Base-by-base conservation (phyloP, 2,113 vertebrate species). In the Onychorhynchus coronatus region DNA sequence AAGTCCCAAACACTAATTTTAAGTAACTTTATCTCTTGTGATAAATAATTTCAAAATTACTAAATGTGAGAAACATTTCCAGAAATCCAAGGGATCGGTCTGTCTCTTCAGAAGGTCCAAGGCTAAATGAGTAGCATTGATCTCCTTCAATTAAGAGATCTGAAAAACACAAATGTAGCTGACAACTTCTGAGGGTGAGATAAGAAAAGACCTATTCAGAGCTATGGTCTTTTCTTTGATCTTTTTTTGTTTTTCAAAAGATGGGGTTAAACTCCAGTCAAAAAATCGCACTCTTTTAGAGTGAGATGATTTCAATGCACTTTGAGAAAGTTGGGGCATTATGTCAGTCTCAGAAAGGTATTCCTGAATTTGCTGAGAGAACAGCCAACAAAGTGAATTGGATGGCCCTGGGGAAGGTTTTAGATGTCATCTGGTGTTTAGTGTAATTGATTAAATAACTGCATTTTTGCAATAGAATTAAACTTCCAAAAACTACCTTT, bases 91-190 rank as follows among this genome's bases (percentile, higher is more conserved):
- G 84, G 75, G 95, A 97, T 97, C 95, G 97, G 47, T 82, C 87
- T 96, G 63, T 95, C 79, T 97, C 95, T 98, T 97, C 95, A 93
- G 95, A 76, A 94, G 41, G 63, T 90, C 95, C 83, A 85, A 11
- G 94, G 83, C 72, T 85, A 87, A 97, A 91, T 52, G 65, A 84
- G 19, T 67, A 92, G 22, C 96, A 98, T 95, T 96, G 83, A 97
- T 98, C 86, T 93, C 79, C 49, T 49, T 95, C 91, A 94, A 86
- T 95, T 89, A 88, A 28, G 44, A 83, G 56, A 61, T 77, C 86
- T 98, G 97, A 97, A 96, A 97, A 97, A 62, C 81, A 98, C 91
- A 98, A 97, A 96, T 95, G 63, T 58, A 23, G 96, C 93, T 93
- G 95, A 77, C 92, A 95, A 58, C 74, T 97, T 97, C 96, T 96